Conservation (phyloP, 2,113 vertebrate species). For the Ptychochromis oligacanthus region DNA sequence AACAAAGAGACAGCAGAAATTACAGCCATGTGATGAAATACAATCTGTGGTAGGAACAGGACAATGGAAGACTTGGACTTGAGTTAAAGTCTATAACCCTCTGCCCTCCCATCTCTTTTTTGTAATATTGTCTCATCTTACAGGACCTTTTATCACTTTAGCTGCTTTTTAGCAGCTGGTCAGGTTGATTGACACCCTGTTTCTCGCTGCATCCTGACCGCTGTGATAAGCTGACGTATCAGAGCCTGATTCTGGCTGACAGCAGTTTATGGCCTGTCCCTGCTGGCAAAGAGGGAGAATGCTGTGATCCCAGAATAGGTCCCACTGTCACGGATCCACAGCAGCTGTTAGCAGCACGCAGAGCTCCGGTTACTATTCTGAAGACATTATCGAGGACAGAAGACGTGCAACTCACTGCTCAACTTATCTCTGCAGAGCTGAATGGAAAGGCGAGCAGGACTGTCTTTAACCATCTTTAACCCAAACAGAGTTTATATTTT, state of each 20-base stretch:
- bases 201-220: not conserved
- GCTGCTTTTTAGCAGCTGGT: constrained; percentile 7
- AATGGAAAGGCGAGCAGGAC: not conserved
- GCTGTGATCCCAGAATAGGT: constrained; percentile 79
- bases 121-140: not conserved
- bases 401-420: too few species aligned
- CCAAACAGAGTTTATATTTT: too few species aligned
- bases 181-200: not conserved
- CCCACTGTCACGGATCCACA: constrained; percentile 42
- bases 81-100: not conserved
- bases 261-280: constrained; percentile 78
- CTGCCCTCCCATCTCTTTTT: not conserved
- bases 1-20: not conserved
- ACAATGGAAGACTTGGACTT: too few species aligned
- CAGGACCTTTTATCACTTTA: not conserved
- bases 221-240: constrained; percentile 21
- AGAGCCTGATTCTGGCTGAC: constrained; percentile 29
- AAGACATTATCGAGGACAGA: constrained; percentile 19
- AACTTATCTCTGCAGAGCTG: not conserved
- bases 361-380: constrained; percentile 56
- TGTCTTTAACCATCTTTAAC: not conserved
- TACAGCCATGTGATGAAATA: too few species aligned
- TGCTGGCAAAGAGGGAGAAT: constrained; percentile 24
- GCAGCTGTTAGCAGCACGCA: constrained; percentile 65
- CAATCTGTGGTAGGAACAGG: too few species aligned